Percentiles rank a stretch among this genome's conserved stretches.
Conservation (phyloP, 2,113 vertebrate species). For the Mesitornis unicolor region DNA sequence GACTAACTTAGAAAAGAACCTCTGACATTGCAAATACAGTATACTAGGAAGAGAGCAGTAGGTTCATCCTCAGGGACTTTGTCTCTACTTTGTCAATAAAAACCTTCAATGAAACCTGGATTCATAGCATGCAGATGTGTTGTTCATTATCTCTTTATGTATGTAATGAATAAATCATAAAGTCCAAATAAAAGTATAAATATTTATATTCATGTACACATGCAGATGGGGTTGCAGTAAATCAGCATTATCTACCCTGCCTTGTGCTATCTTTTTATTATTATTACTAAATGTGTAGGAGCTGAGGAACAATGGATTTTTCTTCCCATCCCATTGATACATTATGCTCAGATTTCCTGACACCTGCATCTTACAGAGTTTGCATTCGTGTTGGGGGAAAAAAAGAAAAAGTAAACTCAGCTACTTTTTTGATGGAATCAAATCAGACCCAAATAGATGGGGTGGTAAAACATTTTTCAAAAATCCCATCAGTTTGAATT, state of each 20-base stretch:
- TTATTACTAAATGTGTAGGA: background rate
- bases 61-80: background rate
- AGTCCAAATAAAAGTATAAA: conserved; percentile 24
- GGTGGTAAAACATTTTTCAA: conserved; percentile 1
- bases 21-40: background rate
- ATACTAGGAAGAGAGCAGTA: background rate
- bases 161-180: conserved; percentile 58
- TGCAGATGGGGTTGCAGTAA: conserved; percentile 12
- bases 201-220: conserved; percentile 27
- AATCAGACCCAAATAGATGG: conserved; percentile 1
- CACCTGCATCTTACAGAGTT: background rate
- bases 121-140: background rate
- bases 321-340: background rate
- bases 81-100: conserved; percentile 11
- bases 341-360: background rate
- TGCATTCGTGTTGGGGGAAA: background rate
- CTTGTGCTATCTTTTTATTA: background rate
- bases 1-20: background rate
- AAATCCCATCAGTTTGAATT: conserved; percentile 10
- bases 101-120: background rate
- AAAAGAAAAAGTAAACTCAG: background rate
- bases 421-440: background rate
- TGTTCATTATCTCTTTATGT: conserved; percentile 31
- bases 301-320: background rate
- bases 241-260: background rate